Percentiles rank a stretch among this genome's conserved stretches.
Evolutionary conservation across 2,797 vertebrate genomes (phyloP).

Genomic region (Tenualosa thibaudeaui): DNA sequence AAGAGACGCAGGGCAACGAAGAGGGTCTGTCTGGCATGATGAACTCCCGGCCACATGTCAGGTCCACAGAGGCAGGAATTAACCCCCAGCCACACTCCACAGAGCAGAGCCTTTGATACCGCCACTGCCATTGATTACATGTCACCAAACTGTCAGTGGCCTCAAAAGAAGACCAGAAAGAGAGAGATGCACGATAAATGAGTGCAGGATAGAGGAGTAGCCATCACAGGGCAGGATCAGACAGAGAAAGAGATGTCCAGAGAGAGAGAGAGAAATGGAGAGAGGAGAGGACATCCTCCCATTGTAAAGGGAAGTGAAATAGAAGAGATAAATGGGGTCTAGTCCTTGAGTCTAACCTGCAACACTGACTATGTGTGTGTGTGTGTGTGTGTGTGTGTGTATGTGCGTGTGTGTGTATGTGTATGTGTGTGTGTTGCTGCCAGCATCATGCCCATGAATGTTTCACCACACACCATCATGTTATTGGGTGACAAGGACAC

Average conservation of each 20-base stretch:
- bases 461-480: neutral
- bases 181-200: conserved; percentile 13
- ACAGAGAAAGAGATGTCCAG: neutral
- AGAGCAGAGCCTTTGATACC: conserved; percentile 30
- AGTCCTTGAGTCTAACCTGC: neutral
- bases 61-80: conserved; percentile 47
- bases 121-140: conserved; percentile 37
- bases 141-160: conserved; percentile 46
- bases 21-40: conserved; percentile 49
- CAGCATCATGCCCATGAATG: neutral
- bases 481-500: neutral
- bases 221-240: neutral
- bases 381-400: no score
- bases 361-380: neutral
- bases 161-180: conserved; percentile 33
- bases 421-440: neutral
- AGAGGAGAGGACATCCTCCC: neutral
- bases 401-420: no score
- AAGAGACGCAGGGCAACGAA: neutral
- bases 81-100: conserved; percentile 45
- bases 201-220: neutral
- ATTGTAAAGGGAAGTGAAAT: neutral
- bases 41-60: conserved; percentile 51
- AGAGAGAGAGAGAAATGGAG: neutral
- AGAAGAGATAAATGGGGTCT: neutral